These are phyloP conservation scores for Hyphantria cunea DNA, from an alignment of 1,140 invertebrate species.

Conservation along the genomic window DNA sequence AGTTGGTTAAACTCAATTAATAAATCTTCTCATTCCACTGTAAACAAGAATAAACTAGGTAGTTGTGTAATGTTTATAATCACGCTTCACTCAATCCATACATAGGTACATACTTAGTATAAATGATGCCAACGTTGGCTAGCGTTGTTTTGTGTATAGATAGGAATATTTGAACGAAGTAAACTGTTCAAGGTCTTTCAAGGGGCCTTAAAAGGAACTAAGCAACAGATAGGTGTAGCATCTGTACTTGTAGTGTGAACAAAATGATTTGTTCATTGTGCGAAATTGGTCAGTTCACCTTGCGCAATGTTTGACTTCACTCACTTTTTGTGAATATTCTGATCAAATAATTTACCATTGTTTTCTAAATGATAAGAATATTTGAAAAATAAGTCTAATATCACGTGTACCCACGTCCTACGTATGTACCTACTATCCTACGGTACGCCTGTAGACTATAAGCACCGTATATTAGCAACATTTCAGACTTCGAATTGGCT, in stretches of 20 bases:
- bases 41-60: conserved; percentile 38
- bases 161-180: too few relatives aligned
- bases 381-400: too few relatives aligned
- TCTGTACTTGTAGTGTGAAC: conserved; percentile 15
- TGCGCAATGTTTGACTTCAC: conserved; percentile 56
- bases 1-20: not conserved
- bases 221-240: conserved; percentile 20
- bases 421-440: conserved; percentile 5
- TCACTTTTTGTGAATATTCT: conserved; percentile 53
- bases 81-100: conserved; percentile 30
- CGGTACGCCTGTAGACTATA: conserved; percentile 13
- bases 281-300: conserved; percentile 56
- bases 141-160: conserved; percentile 3
- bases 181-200: not conserved
- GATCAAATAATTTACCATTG: conserved; percentile 52
- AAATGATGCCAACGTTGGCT: conserved; percentile 1
- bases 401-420: too few relatives aligned
- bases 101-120: conserved; percentile 10
- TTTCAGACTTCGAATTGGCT: too few relatives aligned
- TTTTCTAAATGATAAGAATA: conserved; percentile 28
- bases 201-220: conserved; percentile 25
- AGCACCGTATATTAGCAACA: too few relatives aligned
- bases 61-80: conserved; percentile 63
- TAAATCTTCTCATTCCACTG: conserved; percentile 3
- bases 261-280: conserved; percentile 39